Percentiles rank a stretch among this genome's conserved stretches.
Evolutionary conservation across 2,888 invertebrate genomes (phyloP).

Genomic region (Epinotia brunnichana): DNA sequence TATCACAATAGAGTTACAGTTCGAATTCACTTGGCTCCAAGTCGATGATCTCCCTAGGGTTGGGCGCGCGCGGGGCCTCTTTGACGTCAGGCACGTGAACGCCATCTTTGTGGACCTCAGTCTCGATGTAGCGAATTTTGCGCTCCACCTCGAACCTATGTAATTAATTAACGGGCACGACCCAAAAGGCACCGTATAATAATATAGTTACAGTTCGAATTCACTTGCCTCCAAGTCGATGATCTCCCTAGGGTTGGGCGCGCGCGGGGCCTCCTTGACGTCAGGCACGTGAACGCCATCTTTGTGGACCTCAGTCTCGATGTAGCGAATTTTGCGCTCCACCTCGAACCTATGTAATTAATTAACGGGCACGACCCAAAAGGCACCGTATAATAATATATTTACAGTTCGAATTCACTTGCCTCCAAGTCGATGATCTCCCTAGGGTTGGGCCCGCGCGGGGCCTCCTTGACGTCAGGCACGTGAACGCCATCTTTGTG

Average conservation of each 20-base stretch:
- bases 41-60: constrained; percentile 93
- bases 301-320: constrained; percentile 93
- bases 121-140: constrained; percentile 89
- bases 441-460: constrained; percentile 90
- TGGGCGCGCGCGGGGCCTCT: constrained; percentile 90
- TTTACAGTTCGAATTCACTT: no score
- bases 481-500: constrained; percentile 91
- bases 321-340: constrained; percentile 93
- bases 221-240: constrained; percentile 91
- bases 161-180: constrained; percentile 57
- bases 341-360: constrained; percentile 83
- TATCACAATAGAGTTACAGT: no score
- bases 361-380: no score
- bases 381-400: no score
- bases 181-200: not conserved
- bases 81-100: constrained; percentile 90
- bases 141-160: constrained; percentile 87
- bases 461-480: constrained; percentile 88
- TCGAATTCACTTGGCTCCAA: constrained; percentile 72
- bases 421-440: constrained; percentile 92
- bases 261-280: constrained; percentile 89
- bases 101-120: constrained; percentile 92
- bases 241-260: constrained; percentile 92
- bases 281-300: constrained; percentile 91
- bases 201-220: constrained; percentile 22